Conservation (phyloP, 2,797 vertebrate species). For the Hapalemur alaotrensis region DNA sequence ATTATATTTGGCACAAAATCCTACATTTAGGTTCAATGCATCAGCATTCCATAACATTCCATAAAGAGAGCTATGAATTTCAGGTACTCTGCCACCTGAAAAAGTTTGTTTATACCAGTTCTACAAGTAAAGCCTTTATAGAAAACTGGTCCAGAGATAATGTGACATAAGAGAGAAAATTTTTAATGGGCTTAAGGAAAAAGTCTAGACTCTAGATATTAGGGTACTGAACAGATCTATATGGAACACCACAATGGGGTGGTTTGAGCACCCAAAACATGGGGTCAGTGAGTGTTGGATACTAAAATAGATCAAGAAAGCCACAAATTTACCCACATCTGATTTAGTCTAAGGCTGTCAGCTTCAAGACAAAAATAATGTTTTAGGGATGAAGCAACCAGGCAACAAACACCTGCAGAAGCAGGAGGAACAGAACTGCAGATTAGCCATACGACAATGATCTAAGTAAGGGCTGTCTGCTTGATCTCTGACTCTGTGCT, state of each 20-base stretch:
- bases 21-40: background rate
- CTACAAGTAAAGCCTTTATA: background rate
- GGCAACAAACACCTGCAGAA: background rate
- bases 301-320: background rate
- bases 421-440: background rate
- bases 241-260: background rate
- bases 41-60: background rate
- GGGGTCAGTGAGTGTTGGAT: background rate
- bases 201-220: background rate
- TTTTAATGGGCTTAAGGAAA: background rate
- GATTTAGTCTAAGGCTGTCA: background rate
- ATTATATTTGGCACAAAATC: background rate
- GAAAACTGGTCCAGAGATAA: background rate
- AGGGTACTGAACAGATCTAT: background rate
- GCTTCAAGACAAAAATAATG: background rate
- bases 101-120: background rate
- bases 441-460: background rate
- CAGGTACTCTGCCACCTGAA: background rate
- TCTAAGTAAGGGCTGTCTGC: background rate
- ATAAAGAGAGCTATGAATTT: background rate
- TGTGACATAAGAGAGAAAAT: background rate
- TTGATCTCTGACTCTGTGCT: background rate
- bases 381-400: background rate
- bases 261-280: background rate
- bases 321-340: background rate